Percentiles rank a stretch among this genome's conserved stretches.
These are phyloP conservation scores for Agrotis clavis DNA, from an alignment of 2,888 invertebrate species.

Conservation along the genomic window DNA sequence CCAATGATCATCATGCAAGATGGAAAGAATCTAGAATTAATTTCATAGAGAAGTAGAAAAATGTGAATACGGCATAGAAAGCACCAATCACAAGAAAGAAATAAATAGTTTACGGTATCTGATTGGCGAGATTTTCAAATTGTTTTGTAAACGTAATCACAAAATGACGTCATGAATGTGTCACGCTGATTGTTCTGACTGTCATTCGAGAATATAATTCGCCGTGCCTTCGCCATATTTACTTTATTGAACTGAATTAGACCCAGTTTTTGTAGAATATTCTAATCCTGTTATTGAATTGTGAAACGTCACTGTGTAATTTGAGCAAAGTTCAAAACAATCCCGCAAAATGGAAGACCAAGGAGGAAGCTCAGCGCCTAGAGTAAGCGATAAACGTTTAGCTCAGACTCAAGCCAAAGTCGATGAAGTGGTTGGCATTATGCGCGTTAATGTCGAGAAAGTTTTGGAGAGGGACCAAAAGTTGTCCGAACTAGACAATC, in stretches of 20 bases:
- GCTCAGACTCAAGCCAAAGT: constrained; percentile 90
- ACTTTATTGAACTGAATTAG: constrained; percentile 46
- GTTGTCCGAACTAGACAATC: constrained; percentile 97
- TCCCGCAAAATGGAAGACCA: constrained; percentile 87
- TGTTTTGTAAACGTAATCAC: constrained; percentile 47
- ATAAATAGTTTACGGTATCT: background rate
- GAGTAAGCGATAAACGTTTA: constrained; percentile 89
- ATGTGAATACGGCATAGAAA: fast-evolving
- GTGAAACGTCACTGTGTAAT: constrained; percentile 29
- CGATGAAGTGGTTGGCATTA: constrained; percentile 96
- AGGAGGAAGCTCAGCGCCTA: constrained; percentile 87
- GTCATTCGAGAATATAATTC: constrained; percentile 51
- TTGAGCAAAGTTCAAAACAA: constrained; percentile 23
- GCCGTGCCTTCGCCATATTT: constrained; percentile 72
- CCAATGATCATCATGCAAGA: constrained; percentile 1
- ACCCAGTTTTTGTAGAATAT: constrained; percentile 21
- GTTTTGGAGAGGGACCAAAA: constrained; percentile 99
- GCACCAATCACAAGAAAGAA: constrained; percentile 38
- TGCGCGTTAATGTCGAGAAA: constrained; percentile 99
- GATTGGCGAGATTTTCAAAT: constrained; percentile 37
- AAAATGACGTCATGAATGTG: constrained; percentile 69
- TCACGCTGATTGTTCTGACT: constrained; percentile 62
- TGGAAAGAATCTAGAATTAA: background rate
- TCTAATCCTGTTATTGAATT: constrained; percentile 8
- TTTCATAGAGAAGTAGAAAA: constrained; percentile 10